Evolutionary conservation across 1,140 invertebrate genomes (phyloP), one percentile per base, ranked within the genome.

Genomic region (Thaumetopoea pityocampa): DNA sequence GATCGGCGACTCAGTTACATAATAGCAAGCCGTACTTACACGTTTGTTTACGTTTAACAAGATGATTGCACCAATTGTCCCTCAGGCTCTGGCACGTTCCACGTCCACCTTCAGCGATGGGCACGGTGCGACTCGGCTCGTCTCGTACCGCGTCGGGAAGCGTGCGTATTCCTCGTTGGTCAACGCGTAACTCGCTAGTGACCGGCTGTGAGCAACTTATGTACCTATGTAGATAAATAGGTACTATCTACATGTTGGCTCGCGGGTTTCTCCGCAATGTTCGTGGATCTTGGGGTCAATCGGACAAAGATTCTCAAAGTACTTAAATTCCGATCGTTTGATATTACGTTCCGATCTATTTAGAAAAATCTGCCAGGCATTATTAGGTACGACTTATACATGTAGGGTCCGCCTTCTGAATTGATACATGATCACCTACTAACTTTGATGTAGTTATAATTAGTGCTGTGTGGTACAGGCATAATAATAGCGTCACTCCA

Each of bases 31-130:
- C 11, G 51, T 65, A 79, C 78, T 79, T 64, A 82, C 78, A 51
- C 45, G 67, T 76, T 79, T 82, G 74, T 78, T 82, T 82, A 72
- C 61, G 57, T 63, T 70, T 69, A 82, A 79, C 63, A 54, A 69
- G 76, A 82, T 79, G 76, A 82, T 82, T 79, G 74, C 67, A 63
- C 47, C 67, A 82, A 79, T 82, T 74, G 66, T 35, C 61, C 52
- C 55, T 74, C 63, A 63, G 54, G 37, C 53, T 71, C 69, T 67
- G 68, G 68, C 71, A 76, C 72, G 72, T 80, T 74, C 76, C 67
- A 60, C 46, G 54, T 64, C 51, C 50, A 50, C 24, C 8, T 22
- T 34, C 36, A 26, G 28, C 47, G 44, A 38, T 51, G 40, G 43
- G 47, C 37, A 30, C 41, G 50, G 52, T 49, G 38, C 29, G 36